phyloP scores from a whole-genome alignment of 1,140 invertebrate species.

The Drosophila hydei region DNA sequence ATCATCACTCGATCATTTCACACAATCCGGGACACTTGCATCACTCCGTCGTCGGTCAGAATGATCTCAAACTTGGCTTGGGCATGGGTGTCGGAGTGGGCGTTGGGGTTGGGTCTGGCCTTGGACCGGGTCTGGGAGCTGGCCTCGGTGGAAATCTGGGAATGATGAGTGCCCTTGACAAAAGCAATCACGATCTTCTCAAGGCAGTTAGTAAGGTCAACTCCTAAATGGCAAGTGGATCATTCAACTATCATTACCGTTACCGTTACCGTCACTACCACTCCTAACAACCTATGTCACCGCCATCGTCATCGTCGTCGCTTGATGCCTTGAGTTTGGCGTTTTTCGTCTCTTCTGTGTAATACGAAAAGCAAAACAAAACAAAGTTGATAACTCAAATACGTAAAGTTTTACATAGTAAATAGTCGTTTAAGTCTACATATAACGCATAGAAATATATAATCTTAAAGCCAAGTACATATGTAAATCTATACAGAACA shows the following conservation, averaged over 20 bases:
- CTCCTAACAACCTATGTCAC: slow-evolving; percentile 29
- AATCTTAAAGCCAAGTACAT: slow-evolving; percentile 13
- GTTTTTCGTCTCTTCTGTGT: slow-evolving; percentile 60
- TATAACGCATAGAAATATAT: slow-evolving; percentile 39
- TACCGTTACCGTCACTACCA: slow-evolving; percentile 42
- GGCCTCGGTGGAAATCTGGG: slow-evolving; percentile 81
- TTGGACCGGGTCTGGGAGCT: slow-evolving; percentile 60
- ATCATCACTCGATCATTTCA: slow-evolving; percentile 85
- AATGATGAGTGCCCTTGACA: slow-evolving; percentile 85
- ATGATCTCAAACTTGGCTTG: slow-evolving; percentile 81
- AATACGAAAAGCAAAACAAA: slow-evolving; percentile 52
- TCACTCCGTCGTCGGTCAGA: slow-evolving; percentile 83
- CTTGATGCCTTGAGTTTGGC: slow-evolving; percentile 55
- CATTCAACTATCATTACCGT: slow-evolving; percentile 34
- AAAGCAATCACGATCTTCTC: slow-evolving; percentile 86
- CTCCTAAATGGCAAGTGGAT: slow-evolving; percentile 83
- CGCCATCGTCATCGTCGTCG: slow-evolving; percentile 38
- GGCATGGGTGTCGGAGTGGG: slow-evolving; percentile 75
- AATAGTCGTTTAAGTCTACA: slow-evolving; percentile 78
- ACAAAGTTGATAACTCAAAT: slow-evolving; percentile 81
- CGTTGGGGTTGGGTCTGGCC: slow-evolving; percentile 59
- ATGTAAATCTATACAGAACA: slow-evolving; percentile 15
- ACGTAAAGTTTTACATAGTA: slow-evolving; percentile 83
- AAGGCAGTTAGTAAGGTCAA: slow-evolving; percentile 87
- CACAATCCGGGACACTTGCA: slow-evolving; percentile 84